Base-by-base conservation (phyloP, 2,888 invertebrate genomes). In the Acanthosepion pharaonis region DNA sequence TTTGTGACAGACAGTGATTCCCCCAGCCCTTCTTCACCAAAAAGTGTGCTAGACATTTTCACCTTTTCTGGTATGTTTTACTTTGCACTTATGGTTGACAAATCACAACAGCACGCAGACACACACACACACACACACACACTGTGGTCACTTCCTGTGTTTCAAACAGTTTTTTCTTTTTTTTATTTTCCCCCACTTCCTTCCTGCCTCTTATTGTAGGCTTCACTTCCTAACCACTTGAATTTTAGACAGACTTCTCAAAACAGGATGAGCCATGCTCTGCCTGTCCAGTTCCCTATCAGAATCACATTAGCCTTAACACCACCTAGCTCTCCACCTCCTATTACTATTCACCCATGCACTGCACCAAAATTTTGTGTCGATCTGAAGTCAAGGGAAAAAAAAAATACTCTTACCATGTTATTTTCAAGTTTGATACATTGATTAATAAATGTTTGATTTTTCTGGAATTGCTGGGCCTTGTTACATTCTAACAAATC, bases 21-120 rank as follows among this genome's bases (percentile, higher is more conserved):
- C 49, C 53, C 93, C 53, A 93, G 93, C 93, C 93, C 93, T 53
- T 53, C 51, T 93, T 93, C 93, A 93, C 93, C 93, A 49, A 93
- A 93, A 93, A 93, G 93, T 93, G 93, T 93, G 49, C 93, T 93
- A 53, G 93, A 93, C 93, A 93, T 93, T 93, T 93, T 93, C 53
- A 93, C 93, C 49, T 93, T 93, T 53, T 93, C 93, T 93, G 93
- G 93, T 93, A 93, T 93, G 93, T 93, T 49, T 78, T 93, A 93
- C 53, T 93, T 93, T 93, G 93, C 93, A 93, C 93, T 93, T 93
- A n/a, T 93, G 49, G 93, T 53, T 93, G 51, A 48, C 28, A 92
- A 49, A 93, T n/a, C 93, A 93, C 33, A 33, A 33, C 2, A 42
- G 3, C 42, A 42, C 42, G 2, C 42, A 42, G 1, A 42, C 42